Evolutionary conservation across 2,113 vertebrate genomes (phyloP).

Genomic region (Solenodon paradoxus): DNA sequence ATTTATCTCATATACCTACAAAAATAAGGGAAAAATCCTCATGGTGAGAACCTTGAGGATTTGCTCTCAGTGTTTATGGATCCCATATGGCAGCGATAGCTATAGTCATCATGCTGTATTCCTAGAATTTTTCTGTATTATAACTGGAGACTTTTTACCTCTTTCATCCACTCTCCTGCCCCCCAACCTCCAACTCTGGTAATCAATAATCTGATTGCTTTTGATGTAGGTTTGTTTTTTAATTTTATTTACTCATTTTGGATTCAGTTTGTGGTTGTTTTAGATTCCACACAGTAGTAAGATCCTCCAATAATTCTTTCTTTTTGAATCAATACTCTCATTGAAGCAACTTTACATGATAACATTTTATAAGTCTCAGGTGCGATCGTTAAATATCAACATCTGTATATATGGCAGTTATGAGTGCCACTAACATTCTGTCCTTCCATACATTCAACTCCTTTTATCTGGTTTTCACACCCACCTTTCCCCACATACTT

Average conservation of each 20-base stretch:
- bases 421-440: too few relatives aligned
- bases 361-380: too few relatives aligned
- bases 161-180: neutral
- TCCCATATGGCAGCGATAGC: neutral
- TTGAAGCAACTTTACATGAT: too few relatives aligned
- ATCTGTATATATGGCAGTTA: too few relatives aligned
- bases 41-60: neutral
- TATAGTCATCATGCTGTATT: neutral
- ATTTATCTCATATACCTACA: neutral
- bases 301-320: neutral
- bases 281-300: neutral
- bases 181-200: neutral
- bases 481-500: too few relatives aligned
- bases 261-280: too few relatives aligned
- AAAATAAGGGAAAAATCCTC: neutral
- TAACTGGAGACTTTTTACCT: too few relatives aligned
- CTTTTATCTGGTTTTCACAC: too few relatives aligned
- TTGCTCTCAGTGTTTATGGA: neutral
- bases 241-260: neutral
- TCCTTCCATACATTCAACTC: too few relatives aligned
- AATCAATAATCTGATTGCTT: neutral
- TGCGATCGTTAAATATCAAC: too few relatives aligned
- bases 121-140: too few relatives aligned
- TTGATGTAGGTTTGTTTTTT: neutral
- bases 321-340: too few relatives aligned